Percentiles rank a stretch among this genome's conserved stretches.
Evolutionary conservation across 2,888 invertebrate genomes (phyloP).

Genomic region (Tortrix viridana): DNA sequence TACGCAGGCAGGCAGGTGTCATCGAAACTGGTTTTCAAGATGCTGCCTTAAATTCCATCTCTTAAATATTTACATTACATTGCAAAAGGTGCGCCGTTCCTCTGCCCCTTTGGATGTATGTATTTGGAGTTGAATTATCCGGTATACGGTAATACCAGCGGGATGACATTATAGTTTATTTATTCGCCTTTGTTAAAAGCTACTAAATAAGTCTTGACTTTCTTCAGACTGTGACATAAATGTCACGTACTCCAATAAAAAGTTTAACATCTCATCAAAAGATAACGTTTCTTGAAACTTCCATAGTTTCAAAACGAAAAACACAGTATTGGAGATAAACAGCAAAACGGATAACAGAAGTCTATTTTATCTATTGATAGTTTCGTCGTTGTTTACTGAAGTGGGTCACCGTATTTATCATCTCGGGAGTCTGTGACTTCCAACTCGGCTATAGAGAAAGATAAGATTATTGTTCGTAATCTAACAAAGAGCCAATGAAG

Average conservation of each 20-base stretch:
- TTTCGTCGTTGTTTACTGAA: slow-evolving; percentile 14
- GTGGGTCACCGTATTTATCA: slow-evolving; percentile 8
- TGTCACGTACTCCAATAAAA: slow-evolving; percentile 21
- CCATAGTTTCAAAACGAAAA: slow-evolving; percentile 4
- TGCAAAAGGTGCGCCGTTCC: slow-evolving; percentile 25
- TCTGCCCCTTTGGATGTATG: slow-evolving; percentile 1
- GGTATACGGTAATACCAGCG: slow-evolving; percentile 2
- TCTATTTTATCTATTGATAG: slow-evolving; percentile 1
- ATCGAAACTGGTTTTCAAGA: slow-evolving; percentile 38
- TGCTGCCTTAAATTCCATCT: slow-evolving; percentile 21
- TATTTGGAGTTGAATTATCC: background rate
- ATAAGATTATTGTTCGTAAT: slow-evolving; percentile 28
- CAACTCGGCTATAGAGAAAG: slow-evolving; percentile 5
- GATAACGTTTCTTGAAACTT: slow-evolving; percentile 18
- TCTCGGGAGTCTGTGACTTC: slow-evolving; percentile 12
- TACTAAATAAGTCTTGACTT: slow-evolving; percentile 10
- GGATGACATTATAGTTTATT: slow-evolving; percentile 10
- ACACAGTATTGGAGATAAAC: background rate
- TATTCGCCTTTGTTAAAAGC: slow-evolving; percentile 7
- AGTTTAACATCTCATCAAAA: slow-evolving; percentile 16
- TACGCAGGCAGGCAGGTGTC: slow-evolving; percentile 42
- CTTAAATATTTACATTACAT: slow-evolving; percentile 1
- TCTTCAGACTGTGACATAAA: slow-evolving; percentile 19
- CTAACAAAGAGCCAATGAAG: slow-evolving; percentile 13
- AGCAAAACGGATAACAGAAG: slow-evolving; percentile 3